These are phyloP conservation scores for Gobionotothen gibberifrons DNA, from an alignment of 2,797 vertebrate genomes.

Conservation along the genomic window DNA sequence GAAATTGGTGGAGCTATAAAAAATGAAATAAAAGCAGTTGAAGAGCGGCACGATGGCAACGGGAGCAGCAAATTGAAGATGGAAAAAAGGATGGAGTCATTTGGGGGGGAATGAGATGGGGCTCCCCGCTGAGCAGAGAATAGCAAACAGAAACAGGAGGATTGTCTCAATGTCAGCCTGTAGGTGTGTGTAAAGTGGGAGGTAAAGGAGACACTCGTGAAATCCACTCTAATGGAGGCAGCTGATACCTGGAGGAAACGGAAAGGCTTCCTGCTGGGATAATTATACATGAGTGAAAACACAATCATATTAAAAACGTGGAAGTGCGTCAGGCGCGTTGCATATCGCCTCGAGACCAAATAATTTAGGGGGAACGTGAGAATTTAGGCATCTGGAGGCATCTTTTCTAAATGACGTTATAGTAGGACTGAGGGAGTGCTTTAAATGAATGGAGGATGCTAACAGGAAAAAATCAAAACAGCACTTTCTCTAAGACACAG, in stretches of 20 bases:
- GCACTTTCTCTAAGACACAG: neutral
- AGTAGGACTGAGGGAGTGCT: slow-evolving; percentile 7
- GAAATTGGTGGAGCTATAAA: slow-evolving; percentile 2
- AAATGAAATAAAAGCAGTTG: neutral
- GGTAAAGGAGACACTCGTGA: slow-evolving; percentile 55
- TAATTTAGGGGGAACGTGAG: slow-evolving; percentile 2
- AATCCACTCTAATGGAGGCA: slow-evolving; percentile 47
- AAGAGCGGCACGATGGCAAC: neutral
- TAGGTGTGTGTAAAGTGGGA: slow-evolving; percentile 45
- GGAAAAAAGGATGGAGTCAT: slow-evolving; percentile 14
- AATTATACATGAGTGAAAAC: slow-evolving; percentile 51
- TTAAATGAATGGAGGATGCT: slow-evolving; percentile 16
- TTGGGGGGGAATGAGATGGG: slow-evolving; percentile 43
- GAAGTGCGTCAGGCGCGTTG: neutral
- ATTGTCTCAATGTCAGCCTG: slow-evolving; percentile 66
- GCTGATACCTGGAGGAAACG: slow-evolving; percentile 45
- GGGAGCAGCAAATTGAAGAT: slow-evolving; percentile 17
- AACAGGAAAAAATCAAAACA: neutral
- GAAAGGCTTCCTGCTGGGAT: slow-evolving; percentile 41
- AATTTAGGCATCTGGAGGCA: slow-evolving; percentile 25
- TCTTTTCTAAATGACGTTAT: slow-evolving; percentile 24
- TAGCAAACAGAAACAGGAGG: slow-evolving; percentile 50
- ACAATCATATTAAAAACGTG: slow-evolving; percentile 18
- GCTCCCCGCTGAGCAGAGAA: slow-evolving; percentile 55
- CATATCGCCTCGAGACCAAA: slow-evolving; percentile 7